Conservation (phyloP, 2,888 invertebrate species). For the Melanchra persicariae region DNA sequence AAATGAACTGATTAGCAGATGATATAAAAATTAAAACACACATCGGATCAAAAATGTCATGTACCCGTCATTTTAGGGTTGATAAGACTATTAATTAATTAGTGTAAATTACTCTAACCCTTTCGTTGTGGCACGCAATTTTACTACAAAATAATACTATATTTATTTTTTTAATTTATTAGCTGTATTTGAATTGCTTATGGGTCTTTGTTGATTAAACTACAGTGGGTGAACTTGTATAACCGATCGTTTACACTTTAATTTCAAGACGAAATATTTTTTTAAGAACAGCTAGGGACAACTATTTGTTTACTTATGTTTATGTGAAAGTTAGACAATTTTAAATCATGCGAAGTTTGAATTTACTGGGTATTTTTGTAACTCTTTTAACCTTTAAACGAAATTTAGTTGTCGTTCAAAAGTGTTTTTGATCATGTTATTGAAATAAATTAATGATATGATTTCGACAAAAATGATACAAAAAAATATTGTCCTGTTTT, state of each 20-base stretch:
- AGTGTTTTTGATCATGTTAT: no score
- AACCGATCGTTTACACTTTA: neutral
- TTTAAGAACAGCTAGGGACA: no score
- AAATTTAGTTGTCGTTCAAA: no score
- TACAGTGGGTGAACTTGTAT: neutral
- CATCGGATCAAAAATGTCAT: constrained; percentile 82
- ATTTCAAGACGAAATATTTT: neutral
- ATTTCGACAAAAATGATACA: no score
- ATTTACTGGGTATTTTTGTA: no score
- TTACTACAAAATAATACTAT: neutral
- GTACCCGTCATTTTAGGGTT: constrained; percentile 80
- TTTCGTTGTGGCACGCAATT: constrained; percentile 68
- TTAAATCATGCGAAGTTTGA: no score
- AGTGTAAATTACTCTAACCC: constrained; percentile 84
- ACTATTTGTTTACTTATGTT: no score
- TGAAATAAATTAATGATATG: no score
- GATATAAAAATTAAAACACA: constrained; percentile 75
- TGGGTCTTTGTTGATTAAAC: neutral
- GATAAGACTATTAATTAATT: constrained; percentile 83
- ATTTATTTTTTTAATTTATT: neutral
- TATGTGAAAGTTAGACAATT: no score
- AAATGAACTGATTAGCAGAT: constrained; percentile 51
- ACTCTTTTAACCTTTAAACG: no score
- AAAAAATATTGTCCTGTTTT: no score
- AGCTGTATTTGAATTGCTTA: neutral